phyloP scores from a whole-genome alignment of 2,888 invertebrate species.

The Cremastobaeus sp. region DNA sequence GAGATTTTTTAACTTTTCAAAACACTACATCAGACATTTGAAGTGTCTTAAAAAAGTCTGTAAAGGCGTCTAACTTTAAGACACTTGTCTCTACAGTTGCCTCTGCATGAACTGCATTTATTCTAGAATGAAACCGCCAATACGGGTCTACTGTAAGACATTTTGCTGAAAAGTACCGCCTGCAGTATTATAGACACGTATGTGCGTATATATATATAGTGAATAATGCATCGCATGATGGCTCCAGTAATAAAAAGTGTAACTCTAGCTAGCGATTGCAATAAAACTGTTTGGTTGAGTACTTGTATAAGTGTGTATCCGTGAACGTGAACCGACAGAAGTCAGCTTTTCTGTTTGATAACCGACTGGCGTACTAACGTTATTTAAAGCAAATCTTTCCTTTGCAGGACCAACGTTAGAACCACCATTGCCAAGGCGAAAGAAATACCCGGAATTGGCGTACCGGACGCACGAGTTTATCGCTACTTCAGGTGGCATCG shows the following conservation, averaged over 20 bases:
- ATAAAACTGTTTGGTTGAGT: constrained; percentile 18
- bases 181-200: constrained; percentile 16
- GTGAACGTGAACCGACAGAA: constrained; percentile 1
- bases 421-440: constrained; percentile 90
- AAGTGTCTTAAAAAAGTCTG: no score
- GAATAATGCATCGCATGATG: constrained; percentile 46
- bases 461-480: constrained; percentile 92
- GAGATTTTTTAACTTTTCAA: no score
- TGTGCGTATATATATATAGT: no score
- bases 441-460: constrained; percentile 93
- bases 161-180: constrained; percentile 23
- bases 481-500: constrained; percentile 80
- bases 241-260: constrained; percentile 28
- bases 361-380: neutral
- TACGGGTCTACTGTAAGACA: no score
- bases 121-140: no score
- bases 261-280: constrained; percentile 21
- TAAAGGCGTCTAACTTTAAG: no score
- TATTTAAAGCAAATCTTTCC: constrained; percentile 51
- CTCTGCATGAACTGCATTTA: no score
- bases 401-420: constrained; percentile 82
- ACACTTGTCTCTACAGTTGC: no score
- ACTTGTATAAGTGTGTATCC: neutral
- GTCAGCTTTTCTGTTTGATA: constrained; percentile 10
- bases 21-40: no score